These are phyloP conservation scores for Lepidotrigona ventralis DNA, from an alignment of 1,140 invertebrate species.

Conservation along the genomic window DNA sequence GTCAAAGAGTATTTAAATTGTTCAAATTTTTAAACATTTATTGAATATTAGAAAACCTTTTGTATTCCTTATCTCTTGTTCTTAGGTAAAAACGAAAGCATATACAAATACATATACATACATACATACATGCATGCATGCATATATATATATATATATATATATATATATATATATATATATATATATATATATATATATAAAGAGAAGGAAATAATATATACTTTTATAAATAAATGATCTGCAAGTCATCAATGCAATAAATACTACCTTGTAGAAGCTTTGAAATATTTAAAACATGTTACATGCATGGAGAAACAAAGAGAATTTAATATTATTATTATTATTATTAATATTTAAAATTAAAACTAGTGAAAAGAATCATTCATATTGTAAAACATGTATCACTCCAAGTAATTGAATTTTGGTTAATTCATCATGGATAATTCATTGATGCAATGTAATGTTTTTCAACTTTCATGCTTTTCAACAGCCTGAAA, in stretches of 20 bases:
- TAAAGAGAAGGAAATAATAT: too few species aligned
- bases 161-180: too few species aligned
- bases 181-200: too few species aligned
- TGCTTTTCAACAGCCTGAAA: not conserved
- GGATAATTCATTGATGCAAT: not conserved
- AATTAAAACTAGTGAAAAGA: too few species aligned
- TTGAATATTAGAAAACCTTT: not conserved
- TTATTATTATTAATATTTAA: too few species aligned
- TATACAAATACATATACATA: not conserved
- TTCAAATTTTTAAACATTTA: slow-evolving; percentile 22
- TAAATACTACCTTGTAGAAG: slow-evolving; percentile 12
- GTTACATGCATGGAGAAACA: too few species aligned
- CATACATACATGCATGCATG: too few species aligned
- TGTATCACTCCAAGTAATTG: slow-evolving; percentile 7
- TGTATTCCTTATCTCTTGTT: slow-evolving; percentile 31
- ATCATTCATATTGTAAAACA: too few species aligned
- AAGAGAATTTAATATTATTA: too few species aligned
- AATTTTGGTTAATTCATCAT: slow-evolving; percentile 1
- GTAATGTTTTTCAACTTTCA: too few species aligned
- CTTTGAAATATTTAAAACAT: not conserved
- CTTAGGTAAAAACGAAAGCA: not conserved
- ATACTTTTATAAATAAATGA: slow-evolving; percentile 44
- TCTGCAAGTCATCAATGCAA: slow-evolving; percentile 16
- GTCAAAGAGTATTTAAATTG: slow-evolving; percentile 42
- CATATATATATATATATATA: too few species aligned